These are phyloP conservation scores for Typhlichthys subterraneus DNA, from an alignment of 2,797 vertebrate genomes.

Conservation along the genomic window DNA sequence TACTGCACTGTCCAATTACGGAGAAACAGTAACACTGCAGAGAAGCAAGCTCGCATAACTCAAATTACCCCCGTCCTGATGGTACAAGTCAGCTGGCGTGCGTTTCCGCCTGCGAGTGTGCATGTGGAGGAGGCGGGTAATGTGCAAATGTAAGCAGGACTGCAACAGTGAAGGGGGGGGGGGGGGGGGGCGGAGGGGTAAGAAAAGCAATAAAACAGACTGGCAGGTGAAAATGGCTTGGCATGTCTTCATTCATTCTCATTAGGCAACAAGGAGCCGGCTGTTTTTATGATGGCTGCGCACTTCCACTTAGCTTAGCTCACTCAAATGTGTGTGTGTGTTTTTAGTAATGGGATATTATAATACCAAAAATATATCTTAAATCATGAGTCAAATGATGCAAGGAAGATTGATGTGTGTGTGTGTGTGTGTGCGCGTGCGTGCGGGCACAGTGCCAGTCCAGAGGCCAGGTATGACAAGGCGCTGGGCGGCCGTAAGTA, in stretches of 20 bases:
- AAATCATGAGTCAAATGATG: constrained; percentile 7
- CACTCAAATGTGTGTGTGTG: constrained; percentile 6
- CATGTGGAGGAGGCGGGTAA: constrained; percentile 22
- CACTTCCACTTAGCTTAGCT: constrained; percentile 23
- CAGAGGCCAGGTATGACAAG: constrained; percentile 14
- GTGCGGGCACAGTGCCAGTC: not conserved
- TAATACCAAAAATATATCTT: constrained; percentile 16
- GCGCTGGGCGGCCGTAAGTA: constrained; percentile 6
- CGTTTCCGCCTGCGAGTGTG: not conserved
- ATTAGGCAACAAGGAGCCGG: constrained; percentile 43
- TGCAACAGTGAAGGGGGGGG: not conserved
- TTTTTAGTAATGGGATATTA: not conserved
- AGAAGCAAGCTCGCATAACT: constrained; percentile 39
- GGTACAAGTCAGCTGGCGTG: too few species aligned
- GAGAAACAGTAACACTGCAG: constrained; percentile 36
- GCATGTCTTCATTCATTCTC: constrained; percentile 57
- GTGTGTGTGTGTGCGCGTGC: not conserved
- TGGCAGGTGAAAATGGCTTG: constrained; percentile 38
- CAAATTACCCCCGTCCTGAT: too few species aligned
- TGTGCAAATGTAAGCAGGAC: constrained; percentile 48
- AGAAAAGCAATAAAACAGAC: constrained; percentile 21
- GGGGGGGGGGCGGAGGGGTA: not conserved
- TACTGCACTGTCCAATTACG: constrained; percentile 60
- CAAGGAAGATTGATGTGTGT: constrained; percentile 3
- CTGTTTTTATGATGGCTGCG: constrained; percentile 39